These are phyloP conservation scores for Dissostichus mawsoni DNA, from an alignment of 2,113 vertebrate genomes.

Conservation along the genomic window DNA sequence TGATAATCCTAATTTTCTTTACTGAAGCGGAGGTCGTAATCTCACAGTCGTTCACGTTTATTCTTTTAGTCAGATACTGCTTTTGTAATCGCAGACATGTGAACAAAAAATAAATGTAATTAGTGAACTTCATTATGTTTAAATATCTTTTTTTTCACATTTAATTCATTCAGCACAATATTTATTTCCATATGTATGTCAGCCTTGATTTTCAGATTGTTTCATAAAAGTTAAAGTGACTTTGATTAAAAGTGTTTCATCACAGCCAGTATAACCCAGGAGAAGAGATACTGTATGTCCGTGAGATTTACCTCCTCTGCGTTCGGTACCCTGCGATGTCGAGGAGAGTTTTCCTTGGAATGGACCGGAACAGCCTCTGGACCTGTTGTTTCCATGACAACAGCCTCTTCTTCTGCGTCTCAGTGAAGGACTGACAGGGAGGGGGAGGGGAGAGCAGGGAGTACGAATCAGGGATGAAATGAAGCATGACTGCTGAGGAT, in stretches of 20 bases:
- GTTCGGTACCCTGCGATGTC: conserved; percentile 95
- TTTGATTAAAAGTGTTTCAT: not conserved
- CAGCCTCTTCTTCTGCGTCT: conserved; percentile 98
- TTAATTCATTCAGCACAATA: not conserved
- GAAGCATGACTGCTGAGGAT: conserved; percentile 1
- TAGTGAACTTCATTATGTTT: not conserved
- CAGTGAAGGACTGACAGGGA: conserved; percentile 92
- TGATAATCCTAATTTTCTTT: too few relatives aligned
- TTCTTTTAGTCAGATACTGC: too few relatives aligned
- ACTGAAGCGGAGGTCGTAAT: too few relatives aligned
- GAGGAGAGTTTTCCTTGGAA: conserved; percentile 97
- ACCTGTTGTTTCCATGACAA: conserved; percentile 99
- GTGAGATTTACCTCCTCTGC: conserved; percentile 89
- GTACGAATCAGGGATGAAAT: conserved; percentile 5
- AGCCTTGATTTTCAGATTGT: not conserved
- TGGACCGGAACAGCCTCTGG: conserved; percentile 98
- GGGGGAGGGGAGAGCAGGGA: not conserved
- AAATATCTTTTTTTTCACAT: too few relatives aligned
- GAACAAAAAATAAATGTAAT: not conserved
- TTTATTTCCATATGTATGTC: not conserved
- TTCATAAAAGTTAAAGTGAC: not conserved
- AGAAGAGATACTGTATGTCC: not conserved
- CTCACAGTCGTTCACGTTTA: too few relatives aligned
- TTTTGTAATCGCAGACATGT: not conserved
- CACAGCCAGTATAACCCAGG: not conserved